A percentile compares a stretch with the other conserved stretches of the same genome.
Conservation (phyloP, 2,797 vertebrate species). For the Sebastes itinus region DNA sequence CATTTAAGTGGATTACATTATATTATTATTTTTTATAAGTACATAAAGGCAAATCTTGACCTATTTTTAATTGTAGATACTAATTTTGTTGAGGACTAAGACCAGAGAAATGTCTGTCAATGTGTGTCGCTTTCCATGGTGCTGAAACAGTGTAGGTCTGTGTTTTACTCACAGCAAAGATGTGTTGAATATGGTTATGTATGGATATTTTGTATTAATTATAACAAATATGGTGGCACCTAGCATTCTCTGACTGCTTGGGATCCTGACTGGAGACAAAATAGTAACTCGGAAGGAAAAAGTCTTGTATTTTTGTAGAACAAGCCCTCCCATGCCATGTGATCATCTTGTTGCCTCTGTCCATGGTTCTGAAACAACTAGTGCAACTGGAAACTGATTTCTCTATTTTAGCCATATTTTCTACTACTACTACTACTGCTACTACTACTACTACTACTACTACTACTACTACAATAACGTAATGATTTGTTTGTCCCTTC, state of each 20-base stretch:
- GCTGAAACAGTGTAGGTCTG: neutral
- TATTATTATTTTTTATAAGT: neutral
- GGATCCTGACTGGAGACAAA: constrained; percentile 58
- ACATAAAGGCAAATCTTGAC: neutral
- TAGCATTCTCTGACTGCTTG: neutral
- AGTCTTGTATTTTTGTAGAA: neutral
- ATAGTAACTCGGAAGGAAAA: constrained; percentile 11
- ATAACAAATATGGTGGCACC: neutral
- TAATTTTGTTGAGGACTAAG: neutral
- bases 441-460: no score
- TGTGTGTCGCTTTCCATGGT: neutral
- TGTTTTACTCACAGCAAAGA: neutral
- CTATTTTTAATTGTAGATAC: neutral
- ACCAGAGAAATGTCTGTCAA: neutral
- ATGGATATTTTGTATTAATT: neutral
- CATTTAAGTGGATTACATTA: neutral
- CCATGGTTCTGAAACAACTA: constrained; percentile 31
- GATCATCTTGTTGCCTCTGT: neutral
- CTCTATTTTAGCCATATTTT: neutral
- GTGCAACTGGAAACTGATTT: neutral
- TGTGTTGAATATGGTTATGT: neutral
- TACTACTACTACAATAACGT: neutral
- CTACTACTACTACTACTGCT: neutral
- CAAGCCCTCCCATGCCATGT: neutral
- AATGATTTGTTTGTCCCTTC: neutral